Percentiles rank a stretch among this genome's conserved stretches.
Conservation (phyloP, 2,797 vertebrate genomes). For the Epinephelus coioides region DNA sequence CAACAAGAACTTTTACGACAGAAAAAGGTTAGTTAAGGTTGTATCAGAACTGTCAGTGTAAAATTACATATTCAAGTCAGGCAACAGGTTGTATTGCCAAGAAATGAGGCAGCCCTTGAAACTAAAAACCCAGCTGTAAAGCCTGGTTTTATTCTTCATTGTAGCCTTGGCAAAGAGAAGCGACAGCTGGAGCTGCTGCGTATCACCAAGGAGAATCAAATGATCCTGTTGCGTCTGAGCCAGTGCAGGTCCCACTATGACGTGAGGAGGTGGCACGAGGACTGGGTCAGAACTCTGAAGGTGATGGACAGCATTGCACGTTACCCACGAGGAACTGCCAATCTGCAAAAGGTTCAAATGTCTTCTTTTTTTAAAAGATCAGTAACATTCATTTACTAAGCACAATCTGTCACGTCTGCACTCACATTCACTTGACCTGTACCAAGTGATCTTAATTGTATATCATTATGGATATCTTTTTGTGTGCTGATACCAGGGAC, state of each 20-base stretch:
- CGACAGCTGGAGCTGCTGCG: conserved; percentile 76
- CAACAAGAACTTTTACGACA: conserved; percentile 77
- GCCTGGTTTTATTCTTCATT: conserved; percentile 24
- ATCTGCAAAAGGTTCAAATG: conserved; percentile 45
- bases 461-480: neutral
- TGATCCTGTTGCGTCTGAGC: conserved; percentile 77
- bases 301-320: conserved; percentile 71
- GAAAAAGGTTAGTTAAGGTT: conserved; percentile 79
- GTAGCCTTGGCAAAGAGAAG: conserved; percentile 80
- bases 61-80: neutral
- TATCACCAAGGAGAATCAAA: conserved; percentile 81
- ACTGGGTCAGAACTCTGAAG: conserved; percentile 79
- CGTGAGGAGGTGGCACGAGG: conserved; percentile 79
- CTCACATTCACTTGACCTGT: neutral
- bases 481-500: conserved; percentile 37
- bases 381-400: neutral
- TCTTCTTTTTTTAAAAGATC: neutral
- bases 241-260: conserved; percentile 76
- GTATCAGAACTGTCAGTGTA: neutral
- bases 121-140: conserved; percentile 8
- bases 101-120: conserved; percentile 4
- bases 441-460: neutral
- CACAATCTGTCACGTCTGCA: neutral
- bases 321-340: conserved; percentile 66
- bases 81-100: conserved; percentile 14